Conservation (phyloP, 2,888 invertebrate genomes). For the Himalopsyche kuldschensis region DNA sequence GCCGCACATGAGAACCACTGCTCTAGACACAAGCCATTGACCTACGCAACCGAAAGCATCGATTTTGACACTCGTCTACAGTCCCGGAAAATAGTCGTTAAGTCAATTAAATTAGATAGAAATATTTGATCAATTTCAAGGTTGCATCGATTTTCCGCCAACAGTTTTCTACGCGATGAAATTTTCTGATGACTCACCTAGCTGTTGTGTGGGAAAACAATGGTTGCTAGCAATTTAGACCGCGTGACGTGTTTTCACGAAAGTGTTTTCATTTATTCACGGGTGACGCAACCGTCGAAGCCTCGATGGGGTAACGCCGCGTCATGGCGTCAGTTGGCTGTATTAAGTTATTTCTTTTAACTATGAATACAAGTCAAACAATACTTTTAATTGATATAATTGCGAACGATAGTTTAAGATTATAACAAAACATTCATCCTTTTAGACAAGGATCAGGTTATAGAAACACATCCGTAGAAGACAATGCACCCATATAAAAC, state of each 20-base stretch:
- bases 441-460: too few relatives aligned
- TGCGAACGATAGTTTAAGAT: too few relatives aligned
- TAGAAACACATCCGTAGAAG: too few relatives aligned
- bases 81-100: neutral
- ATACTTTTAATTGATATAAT: too few relatives aligned
- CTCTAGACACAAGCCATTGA: too few relatives aligned
- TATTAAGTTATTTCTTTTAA: neutral
- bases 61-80: too few relatives aligned
- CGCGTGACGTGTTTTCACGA: neutral
- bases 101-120: neutral
- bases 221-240: neutral
- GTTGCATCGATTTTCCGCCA: neutral
- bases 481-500: too few relatives aligned
- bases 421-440: too few relatives aligned
- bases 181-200: neutral
- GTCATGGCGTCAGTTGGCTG: neutral
- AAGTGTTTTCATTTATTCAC: neutral
- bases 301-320: too few relatives aligned
- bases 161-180: neutral
- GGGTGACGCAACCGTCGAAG: neutral
- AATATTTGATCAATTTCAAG: neutral
- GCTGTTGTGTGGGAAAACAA: neutral
- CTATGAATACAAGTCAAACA: neutral
- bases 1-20: too few relatives aligned
- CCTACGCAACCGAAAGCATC: too few relatives aligned